Evolutionary conservation across 1,140 invertebrate genomes (phyloP), one percentile per base, ranked within the genome.

Genomic region (Spodoptera litura): DNA sequence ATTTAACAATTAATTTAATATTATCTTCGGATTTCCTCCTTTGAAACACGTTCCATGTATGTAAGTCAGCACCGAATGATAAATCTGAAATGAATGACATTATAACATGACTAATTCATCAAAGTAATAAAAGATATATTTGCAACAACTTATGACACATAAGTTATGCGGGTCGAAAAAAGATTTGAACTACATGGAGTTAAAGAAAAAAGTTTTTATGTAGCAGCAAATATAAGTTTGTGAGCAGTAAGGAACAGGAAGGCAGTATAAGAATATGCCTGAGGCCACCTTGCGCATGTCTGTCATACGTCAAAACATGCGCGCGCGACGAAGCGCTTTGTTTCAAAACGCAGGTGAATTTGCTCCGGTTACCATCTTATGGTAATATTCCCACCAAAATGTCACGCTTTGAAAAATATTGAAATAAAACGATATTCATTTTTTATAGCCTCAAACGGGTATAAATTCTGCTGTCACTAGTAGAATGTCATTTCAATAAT

Each of bases 221-320:
- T 27, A n/a, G 51, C 20, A 35, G 59, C 61, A 77, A 68, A 72
- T 38, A 31, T 66, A 66, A 56, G 52, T 77, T 66, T 68, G 62
- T 58, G 27, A 56, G 27, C 2, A 38, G 66, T 70, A 31, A 15
- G 64, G 64, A 52, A 53, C 49, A 52, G 66, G 66, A 70, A 56
- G 62, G 49, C 35, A 56, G 62, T 77, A 68, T 77, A n/a, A 55
- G 31, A 51, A 27, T 51, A 77, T 68, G n/a, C 52, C 61, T 59
- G 20, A 78, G 74, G 58, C 81, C 82, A 83, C 82, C 82, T 83
- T 83, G 78, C 78, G 73, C 9, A 62, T 27, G 71, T 53, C 71
- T 78, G 70, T 82, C 71, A 71, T 44, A 68, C 74, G 62, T 77
- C 61, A 68, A 56, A 44, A 58, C 10, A 64, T 25, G 59, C 58